A percentile compares a stretch with the other conserved stretches of the same genome.
phyloP scores from a whole-genome alignment of 1,140 invertebrate species.

The Pygmarrhopalites habei region DNA sequence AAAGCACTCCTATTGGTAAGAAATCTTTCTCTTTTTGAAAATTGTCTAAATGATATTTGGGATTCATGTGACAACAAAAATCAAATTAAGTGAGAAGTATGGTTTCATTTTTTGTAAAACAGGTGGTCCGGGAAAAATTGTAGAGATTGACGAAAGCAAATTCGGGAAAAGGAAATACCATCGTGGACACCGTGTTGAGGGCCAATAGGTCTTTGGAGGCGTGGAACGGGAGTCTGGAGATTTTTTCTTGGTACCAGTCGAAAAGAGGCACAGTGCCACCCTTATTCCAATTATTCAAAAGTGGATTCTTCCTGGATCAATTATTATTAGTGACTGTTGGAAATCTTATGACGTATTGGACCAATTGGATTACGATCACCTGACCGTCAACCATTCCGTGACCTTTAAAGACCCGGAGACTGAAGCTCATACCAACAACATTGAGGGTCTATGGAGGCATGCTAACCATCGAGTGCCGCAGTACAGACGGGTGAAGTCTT shows the following conservation, averaged over 20 bases:
- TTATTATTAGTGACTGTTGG: slow-evolving; percentile 41
- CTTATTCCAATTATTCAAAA: slow-evolving; percentile 37
- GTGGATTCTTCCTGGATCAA: slow-evolving; percentile 39
- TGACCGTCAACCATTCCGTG: no score
- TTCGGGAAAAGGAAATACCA: slow-evolving; percentile 41
- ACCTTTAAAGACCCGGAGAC: no score
- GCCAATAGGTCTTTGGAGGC: slow-evolving; percentile 46
- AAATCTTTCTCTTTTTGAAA: no score
- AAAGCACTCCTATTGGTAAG: no score
- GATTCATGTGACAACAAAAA: no score
- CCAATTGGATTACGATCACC: neutral
- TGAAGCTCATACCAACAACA: no score
- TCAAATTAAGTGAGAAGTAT: no score
- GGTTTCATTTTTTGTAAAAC: no score
- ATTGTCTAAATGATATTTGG: no score
- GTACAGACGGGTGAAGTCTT: no score
- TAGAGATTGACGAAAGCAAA: slow-evolving; percentile 41
- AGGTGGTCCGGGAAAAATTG: slow-evolving; percentile 14
- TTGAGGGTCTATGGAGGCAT: no score
- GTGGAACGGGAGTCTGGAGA: slow-evolving; percentile 31
- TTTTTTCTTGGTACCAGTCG: slow-evolving; percentile 35
- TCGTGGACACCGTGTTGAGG: slow-evolving; percentile 38
- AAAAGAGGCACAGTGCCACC: slow-evolving; percentile 27
- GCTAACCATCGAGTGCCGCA: no score
- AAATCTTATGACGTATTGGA: slow-evolving; percentile 27